Evolutionary conservation across 1,140 invertebrate genomes (phyloP), one percentile per base, ranked within the genome.

Genomic region (Tetragnatha versicolor): DNA sequence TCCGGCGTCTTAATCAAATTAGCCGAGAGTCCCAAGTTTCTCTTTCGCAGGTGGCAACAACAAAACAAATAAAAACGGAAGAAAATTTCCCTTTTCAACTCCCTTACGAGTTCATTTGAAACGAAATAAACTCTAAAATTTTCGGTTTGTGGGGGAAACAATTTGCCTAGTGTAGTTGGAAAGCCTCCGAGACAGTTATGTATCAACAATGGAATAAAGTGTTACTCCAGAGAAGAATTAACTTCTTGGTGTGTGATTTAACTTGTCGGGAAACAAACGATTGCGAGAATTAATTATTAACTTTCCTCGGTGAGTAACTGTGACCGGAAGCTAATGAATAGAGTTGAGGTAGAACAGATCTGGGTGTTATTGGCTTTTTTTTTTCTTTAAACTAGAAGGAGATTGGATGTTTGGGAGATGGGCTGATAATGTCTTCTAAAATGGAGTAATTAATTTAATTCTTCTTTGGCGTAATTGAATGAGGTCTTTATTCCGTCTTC

Each of bases 31-130:
- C 31, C 55, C n/a, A 35, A 58, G 55, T 58, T 58, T 58, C 29
- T 33, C 55, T 58, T 58, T 58, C 55, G 55, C 55, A 58, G 55
- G 55, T 58, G 55, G 55, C 31, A 58, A 58, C n/a, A 31, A 58
- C 35, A 58, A 58, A 31, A 27, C 31, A 7, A 27, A 9, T 6
- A 27, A 27, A 33, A 58, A n/a, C 22, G 55, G 29, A 58, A 58
- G 35, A 58, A 27, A 58, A 58, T n/a, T 17, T 31, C 4, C 3
- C 9, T n/a, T 31, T 58, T 58, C 35, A 31, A 22, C 27, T 31
- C 6, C 29, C 22, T 58, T 58, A 58, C 55, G 35, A 58, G 55
- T 58, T 58, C 35, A 31, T 58, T 58, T 58, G 29, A 58, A 58
- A 58, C 35, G 55, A 58, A 58, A 58, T 58, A 58, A 58, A 58